Base-by-base conservation (phyloP, 1,140 invertebrate genomes). In the Bombus turneri region DNA sequence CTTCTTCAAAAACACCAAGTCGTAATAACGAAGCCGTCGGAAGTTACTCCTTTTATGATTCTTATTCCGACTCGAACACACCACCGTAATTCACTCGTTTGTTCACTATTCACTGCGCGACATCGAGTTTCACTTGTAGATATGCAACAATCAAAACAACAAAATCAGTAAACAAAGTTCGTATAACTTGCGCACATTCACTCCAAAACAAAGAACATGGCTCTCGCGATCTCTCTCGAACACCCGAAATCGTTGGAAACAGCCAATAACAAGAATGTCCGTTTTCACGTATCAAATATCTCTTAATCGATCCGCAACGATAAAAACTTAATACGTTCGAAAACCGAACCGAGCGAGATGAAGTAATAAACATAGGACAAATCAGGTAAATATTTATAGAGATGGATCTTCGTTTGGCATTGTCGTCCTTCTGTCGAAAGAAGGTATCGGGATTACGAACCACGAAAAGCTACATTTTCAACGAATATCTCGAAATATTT, bases 381-480 rank as follows among this genome's bases (percentile, higher is more conserved):
- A n/a, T 6, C 15, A 77, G 37, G 37, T 41, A 69, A 82, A 75
- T 73, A 83, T 53, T 53, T 10, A 31, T 18, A 22, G 22, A 39
- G 15, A n/a, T 5, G 10, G 28, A 3, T 22, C 43, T 66, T 18
- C 39, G 34, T 66, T 34, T 39, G 13, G 0, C 37, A 22, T 18
- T 47, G 37, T 59, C 39, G 43, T 22, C 43, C 64, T n/a, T 84
- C 64, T 71, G 2, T 37, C 8, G n/a, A n/a, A 59, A 62, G 59
- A 59, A 53, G 47, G 37, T 71, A 34, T 6, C 59, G 3, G 6
- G 37, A 53, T 28, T 34, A 10, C 13, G 22, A 39, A 22, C 41
- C 31, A 31, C 15, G 76, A 4, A 6, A 59, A 80, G 53, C 83
- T 85, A 85, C 83, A 85, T 85, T 80, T 85, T 85, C 68, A 47